Conservation (phyloP, 2,888 invertebrate species). For the Rotaria sp. region DNA sequence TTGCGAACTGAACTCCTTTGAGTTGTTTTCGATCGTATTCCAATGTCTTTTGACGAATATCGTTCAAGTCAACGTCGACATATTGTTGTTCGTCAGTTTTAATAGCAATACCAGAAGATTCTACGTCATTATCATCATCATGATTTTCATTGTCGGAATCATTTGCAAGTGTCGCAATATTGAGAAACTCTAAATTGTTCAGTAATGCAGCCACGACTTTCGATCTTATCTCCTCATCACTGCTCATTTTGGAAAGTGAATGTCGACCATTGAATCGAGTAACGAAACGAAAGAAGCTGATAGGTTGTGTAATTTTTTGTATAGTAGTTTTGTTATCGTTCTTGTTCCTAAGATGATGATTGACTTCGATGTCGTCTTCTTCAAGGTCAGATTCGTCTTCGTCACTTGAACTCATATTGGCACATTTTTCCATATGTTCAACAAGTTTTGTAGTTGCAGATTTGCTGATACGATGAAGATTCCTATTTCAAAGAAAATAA, state of each 20-base stretch:
- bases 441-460: neutral
- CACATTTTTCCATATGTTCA: neutral
- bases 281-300: neutral
- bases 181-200: neutral
- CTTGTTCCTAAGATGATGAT: neutral
- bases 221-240: neutral
- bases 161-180: neutral
- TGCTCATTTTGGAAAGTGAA: neutral
- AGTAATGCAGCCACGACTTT: neutral
- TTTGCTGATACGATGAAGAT: neutral
- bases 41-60: neutral
- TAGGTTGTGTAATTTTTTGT: neutral
- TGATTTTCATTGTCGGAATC: neutral
- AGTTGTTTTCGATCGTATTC: neutral
- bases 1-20: neutral
- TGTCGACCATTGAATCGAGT: neutral
- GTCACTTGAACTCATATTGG: neutral
- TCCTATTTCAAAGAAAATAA: neutral
- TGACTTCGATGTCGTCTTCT: neutral
- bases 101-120: too few relatives aligned
- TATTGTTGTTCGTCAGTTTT: too few relatives aligned
- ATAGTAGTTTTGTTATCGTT: neutral
- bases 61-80: neutral
- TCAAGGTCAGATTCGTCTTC: neutral
- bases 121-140: neutral